Conservation (phyloP, 1,140 invertebrate species). For the Drosophila aff. region DNA sequence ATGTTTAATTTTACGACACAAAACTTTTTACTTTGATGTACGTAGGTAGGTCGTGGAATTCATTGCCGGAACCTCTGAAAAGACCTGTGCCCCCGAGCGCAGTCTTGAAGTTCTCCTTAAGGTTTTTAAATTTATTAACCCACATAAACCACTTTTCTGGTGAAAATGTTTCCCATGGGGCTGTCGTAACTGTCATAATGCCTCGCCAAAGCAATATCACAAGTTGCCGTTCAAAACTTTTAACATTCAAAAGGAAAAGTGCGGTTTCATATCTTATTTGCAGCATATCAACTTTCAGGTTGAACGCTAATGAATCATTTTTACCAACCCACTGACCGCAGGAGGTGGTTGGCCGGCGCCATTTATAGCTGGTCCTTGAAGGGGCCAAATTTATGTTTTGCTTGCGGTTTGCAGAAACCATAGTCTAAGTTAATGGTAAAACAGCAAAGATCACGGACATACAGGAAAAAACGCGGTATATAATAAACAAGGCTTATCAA, state of each 20-base stretch:
- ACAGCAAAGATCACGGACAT: not conserved
- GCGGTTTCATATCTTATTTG: slow-evolving; percentile 29
- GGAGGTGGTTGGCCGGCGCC: slow-evolving; percentile 2
- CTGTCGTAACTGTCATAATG: slow-evolving; percentile 14
- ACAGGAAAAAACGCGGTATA: too few relatives aligned
- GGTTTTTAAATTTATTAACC: slow-evolving; percentile 30
- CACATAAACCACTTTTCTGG: slow-evolving; percentile 29
- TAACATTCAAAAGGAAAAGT: slow-evolving; percentile 29
- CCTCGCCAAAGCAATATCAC: slow-evolving; percentile 17
- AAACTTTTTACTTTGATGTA: not conserved
- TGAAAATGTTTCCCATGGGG: slow-evolving; percentile 15
- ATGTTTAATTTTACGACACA: not conserved
- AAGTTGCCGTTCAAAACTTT: slow-evolving; percentile 39
- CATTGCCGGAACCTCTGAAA: slow-evolving; percentile 1
- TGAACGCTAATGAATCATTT: slow-evolving; percentile 42
- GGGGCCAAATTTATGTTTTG: slow-evolving; percentile 11
- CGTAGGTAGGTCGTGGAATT: not conserved
- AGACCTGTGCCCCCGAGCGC: not conserved
- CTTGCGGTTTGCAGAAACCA: slow-evolving; percentile 8
- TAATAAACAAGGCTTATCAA: too few relatives aligned
- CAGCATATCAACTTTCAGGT: slow-evolving; percentile 11
- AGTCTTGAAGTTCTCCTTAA: slow-evolving; percentile 2
- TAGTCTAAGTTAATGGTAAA: not conserved
- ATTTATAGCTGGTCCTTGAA: slow-evolving; percentile 6
- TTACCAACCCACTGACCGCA: slow-evolving; percentile 38